A percentile compares a stretch with the other conserved stretches of the same genome.
phyloP scores from a whole-genome alignment of 2,888 invertebrate species.

The Leptinotarsa rubiginosa region DNA sequence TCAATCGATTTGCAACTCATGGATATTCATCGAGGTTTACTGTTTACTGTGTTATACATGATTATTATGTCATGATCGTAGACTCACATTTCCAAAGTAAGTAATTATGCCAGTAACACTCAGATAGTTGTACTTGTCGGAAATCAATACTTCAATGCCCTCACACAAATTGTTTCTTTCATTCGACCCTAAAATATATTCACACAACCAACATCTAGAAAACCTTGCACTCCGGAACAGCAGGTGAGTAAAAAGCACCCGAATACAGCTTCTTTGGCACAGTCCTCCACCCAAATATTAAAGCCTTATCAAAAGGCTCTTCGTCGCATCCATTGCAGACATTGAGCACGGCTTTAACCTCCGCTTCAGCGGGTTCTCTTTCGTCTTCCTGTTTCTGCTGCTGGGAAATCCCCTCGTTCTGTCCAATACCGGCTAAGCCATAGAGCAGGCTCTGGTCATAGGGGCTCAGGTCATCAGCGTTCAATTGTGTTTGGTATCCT shows the following conservation, averaged over 20 bases:
- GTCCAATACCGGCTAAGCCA: conserved; percentile 79
- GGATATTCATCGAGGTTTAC: no score
- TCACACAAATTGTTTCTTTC: not conserved
- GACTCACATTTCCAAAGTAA: no score
- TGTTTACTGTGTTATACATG: no score
- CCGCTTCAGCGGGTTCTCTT: conserved; percentile 85
- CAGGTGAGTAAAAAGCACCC: conserved; percentile 77
- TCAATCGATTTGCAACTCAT: no score
- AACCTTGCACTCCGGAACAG: conserved; percentile 71
- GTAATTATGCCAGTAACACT: no score
- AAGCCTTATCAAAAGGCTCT: conserved; percentile 85
- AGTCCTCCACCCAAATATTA: conserved; percentile 82
- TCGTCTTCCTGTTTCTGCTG: conserved; percentile 77
- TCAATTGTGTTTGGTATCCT: conserved; percentile 68
- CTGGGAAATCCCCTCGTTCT: conserved; percentile 71
- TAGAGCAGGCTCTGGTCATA: conserved; percentile 70
- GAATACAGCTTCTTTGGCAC: conserved; percentile 80
- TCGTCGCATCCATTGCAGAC: conserved; percentile 80
- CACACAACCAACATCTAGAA: conserved; percentile 46
- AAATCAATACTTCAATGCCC: not conserved
- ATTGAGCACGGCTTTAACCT: conserved; percentile 83
- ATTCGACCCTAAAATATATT: not conserved
- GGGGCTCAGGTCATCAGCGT: conserved; percentile 66
- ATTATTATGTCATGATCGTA: no score
- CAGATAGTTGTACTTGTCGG: not conserved